Base-by-base conservation (phyloP, 2,797 vertebrate genomes). In the Coranthus polyacanthus region DNA sequence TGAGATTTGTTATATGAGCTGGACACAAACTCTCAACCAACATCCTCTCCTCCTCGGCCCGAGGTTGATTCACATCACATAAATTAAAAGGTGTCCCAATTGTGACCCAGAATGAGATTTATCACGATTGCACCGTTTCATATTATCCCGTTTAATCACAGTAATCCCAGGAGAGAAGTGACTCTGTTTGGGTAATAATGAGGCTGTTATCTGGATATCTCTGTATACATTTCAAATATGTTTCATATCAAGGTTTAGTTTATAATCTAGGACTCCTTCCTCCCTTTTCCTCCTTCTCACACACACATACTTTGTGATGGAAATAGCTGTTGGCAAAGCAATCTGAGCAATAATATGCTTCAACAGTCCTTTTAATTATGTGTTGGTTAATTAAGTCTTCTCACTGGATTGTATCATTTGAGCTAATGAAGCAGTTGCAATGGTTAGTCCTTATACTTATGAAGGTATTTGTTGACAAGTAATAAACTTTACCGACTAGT, bases 331-430 rank as follows among this genome's bases (percentile, higher is more conserved):
- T 81, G 72, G 74, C 80, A 66, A 57, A 60, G 12, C 55, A 60
- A 45, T 71, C 36, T 43, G 62, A 61, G 44, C 47, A 75, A 66
- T 75, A 52, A 68, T 64, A 44, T 70, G 77, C 80, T 76, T 75
- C 71, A 73, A 36, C 62, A 66, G 65, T 7, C 56, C 58, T 75
- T 71, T 81, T 86, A 87, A 89, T 82, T 67, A 73, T 20, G 18
- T 75, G 61, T 49, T 64, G 68, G 50, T 81, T 85, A 75, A 86
- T 84, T 75, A 72, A 47, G 68, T 57, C 62, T 85, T 39, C 51
- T 54, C 56, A 29, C 46, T 58, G 44, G 20, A 70, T 65, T 44
- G 34, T 34, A 52, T 75, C 34, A 36, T 79, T 65, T 38, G 24
- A 60, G 60, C 50, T 60, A 69, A 65, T 78, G 39, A 68, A 74